phyloP scores from a whole-genome alignment of 2,888 invertebrate genomes.

The Mythimna vitellina region DNA sequence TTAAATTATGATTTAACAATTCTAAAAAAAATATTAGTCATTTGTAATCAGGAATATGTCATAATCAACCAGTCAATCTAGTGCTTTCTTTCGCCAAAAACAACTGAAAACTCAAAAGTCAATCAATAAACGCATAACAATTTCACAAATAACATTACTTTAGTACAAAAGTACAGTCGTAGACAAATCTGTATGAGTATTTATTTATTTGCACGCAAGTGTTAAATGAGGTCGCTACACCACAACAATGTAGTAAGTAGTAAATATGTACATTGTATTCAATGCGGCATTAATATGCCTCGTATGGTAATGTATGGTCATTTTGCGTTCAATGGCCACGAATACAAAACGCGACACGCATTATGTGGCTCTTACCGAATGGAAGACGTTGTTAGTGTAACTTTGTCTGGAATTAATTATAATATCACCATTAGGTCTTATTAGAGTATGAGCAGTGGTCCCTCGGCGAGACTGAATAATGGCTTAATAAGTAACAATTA shows the following conservation, averaged over 20 bases:
- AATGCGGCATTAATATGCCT: constrained; percentile 51
- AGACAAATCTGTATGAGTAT: constrained; percentile 15
- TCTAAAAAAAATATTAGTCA: no score
- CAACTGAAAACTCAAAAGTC: background rate
- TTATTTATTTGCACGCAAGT: constrained; percentile 21
- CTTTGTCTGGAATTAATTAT: constrained; percentile 8
- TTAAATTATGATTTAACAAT: no score
- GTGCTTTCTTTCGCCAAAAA: background rate
- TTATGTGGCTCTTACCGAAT: constrained; percentile 32
- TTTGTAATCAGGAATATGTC: background rate
- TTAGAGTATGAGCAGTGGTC: no score
- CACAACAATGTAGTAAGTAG: constrained; percentile 43
- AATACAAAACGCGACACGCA: constrained; percentile 45
- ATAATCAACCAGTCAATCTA: constrained; percentile 5
- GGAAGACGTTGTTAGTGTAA: constrained; percentile 8
- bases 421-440: background rate
- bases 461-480: no score
- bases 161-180: constrained; percentile 12
- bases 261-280: constrained; percentile 33
- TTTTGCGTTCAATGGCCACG: constrained; percentile 53
- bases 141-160: constrained; percentile 13
- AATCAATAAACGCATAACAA: background rate
- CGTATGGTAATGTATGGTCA: constrained; percentile 60
- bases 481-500: constrained; percentile 2
- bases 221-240: constrained; percentile 30